Base-by-base conservation (phyloP, 64 coral and sea anemone species). In the Stylophora pistillata region DNA sequence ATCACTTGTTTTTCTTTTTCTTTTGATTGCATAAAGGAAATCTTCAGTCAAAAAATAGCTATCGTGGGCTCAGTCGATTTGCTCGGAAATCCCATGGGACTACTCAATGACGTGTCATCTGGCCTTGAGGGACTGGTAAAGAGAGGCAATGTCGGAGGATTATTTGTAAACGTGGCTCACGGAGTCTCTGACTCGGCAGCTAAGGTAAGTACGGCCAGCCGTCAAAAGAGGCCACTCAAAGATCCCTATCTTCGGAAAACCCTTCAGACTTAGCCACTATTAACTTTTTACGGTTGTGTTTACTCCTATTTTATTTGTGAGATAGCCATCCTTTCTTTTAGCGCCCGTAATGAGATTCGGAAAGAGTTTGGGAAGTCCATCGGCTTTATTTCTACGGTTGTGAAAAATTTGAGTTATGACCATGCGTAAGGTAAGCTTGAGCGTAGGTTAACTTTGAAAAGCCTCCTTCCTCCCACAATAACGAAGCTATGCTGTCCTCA, bases 81-180 rank as follows among this genome's bases (percentile, higher is more conserved):
- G 61, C 93, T 98, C 15, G 96, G 96, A 34, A 98, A 98, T 76
- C 96, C 96, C 6, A 98, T 98, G 96, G 96, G 96, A 12, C 74
- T 98, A 29, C 57, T 98, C 34, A 98, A 98, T 55, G 96, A 98
- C 74, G 96, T 98, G 57, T 98, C 96, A 41, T 92, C 93, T 64
- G 96, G 96, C 30, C 82, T 98, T 4, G 92, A 98, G 71, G 96
- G 96, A 57, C 82, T 98, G 68, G 96, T 98, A 1, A 95, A 87
- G 89, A 91, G 96, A 31, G 96, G 96, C 30, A 98, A 98, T 68
- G 89, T 98, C 25, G 96, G 96, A 27, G 96, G 96, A 9, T 61
- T 98, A 37, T 98, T 98, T 31, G 26, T 94, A 10, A 98, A 98
- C 31, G 96, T 98, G 23, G 93, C 96, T 34, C 96, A 98, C 81